Evolutionary conservation across 2,113 vertebrate species (phyloP), one percentile per base, ranked within the genome.

Genomic region (Scortum barcoo): DNA sequence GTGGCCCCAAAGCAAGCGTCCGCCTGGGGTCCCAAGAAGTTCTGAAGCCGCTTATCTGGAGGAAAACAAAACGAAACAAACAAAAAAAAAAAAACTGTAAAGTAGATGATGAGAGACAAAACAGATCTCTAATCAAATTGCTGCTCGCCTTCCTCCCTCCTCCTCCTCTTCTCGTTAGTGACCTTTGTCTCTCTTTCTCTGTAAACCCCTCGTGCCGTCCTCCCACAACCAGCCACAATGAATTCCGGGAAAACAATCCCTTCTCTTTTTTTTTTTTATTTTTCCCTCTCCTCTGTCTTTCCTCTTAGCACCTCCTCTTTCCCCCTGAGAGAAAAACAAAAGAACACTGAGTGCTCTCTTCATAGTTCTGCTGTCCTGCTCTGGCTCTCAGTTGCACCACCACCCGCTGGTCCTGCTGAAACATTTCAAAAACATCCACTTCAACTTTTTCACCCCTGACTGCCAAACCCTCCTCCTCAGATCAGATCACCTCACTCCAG

Each of bases 21-120:
- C 0, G 95, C 93, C 70, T 96, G 96, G 96, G 96, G 96, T 1
- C 96, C 96, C 76, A 96, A 96, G 92, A 96, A 96, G 87, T 95
- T 95, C 91, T 96, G 91, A 95, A 84, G 71, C 62, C 7, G 46
- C 80, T 81, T 33, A 5, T 1, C 14, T 24, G 51, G 36, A 80
- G 33, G 72, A 50, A 54, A 62, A 78, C 0, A 40, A 26, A 62
- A n/a, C n/a, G n/a, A n/a, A n/a, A n/a, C n/a, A n/a, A n/a, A n/a
- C n/a, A 20, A 62, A 50, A 83, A 61, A 56, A 36, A 84, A 68
- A 67, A 72, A 62, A 46, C 7, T 75, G 76, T 90, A 85, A 85
- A 84, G 77, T 85, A 84, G 82, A 89, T 33, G 26, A 90, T 17
- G 68, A 85, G 86, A 89, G 74, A 83, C 33, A 19, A 71, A 88